Base-by-base conservation (phyloP, 2,113 vertebrate species). In the Ochotona curzoniae region DNA sequence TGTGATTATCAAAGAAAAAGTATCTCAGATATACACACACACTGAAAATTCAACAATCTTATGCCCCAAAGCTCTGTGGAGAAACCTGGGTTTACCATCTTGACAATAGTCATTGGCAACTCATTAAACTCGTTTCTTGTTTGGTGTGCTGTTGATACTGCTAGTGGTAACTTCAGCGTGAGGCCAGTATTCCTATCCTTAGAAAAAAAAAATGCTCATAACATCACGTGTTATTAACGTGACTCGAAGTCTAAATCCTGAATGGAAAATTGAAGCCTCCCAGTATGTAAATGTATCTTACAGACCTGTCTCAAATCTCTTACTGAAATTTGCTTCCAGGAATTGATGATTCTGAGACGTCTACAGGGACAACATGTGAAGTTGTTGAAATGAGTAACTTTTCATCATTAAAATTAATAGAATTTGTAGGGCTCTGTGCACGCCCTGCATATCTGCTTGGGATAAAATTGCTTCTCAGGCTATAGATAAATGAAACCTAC, bases 381-480 rank as follows among this genome's bases (percentile, higher is more conserved):
- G 61, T 69, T 76, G n/a, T 89, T 93, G 81, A 47, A 89, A 83
- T 80, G 66, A 93, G 83, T 95, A 95, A 79, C 35, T 44, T 94
- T 93, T 73, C 57, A 70, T 87, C 66, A 74, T 87, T 91, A 90
- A 35, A 82, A 75, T 96, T 92, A 96, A 91, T 89, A 90, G 60
- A 87, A 96, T 94, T 38, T 91, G 17, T 61, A 67, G 38, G 38
- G n/a, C 49, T 91, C 54, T 94, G 17, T 82, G 87, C 80, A 89
- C 18, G 44, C 35, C 35, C 60, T 89, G 26, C 75, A 51, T 88
- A 82, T 91, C 85, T 96, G 64, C 78, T 83, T 60, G 5, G 38
- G 71, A 70, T 73, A 75, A 97, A 96, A 96, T 96, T 91, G 76
- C 54, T 76, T 94, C 49, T 76, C 61, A 49, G 91, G 71, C 78